Percentiles rank a stretch among this genome's conserved stretches.
Evolutionary conservation across 2,797 vertebrate genomes (phyloP).

Genomic region (Acrossocheilus wenchowensis): DNA sequence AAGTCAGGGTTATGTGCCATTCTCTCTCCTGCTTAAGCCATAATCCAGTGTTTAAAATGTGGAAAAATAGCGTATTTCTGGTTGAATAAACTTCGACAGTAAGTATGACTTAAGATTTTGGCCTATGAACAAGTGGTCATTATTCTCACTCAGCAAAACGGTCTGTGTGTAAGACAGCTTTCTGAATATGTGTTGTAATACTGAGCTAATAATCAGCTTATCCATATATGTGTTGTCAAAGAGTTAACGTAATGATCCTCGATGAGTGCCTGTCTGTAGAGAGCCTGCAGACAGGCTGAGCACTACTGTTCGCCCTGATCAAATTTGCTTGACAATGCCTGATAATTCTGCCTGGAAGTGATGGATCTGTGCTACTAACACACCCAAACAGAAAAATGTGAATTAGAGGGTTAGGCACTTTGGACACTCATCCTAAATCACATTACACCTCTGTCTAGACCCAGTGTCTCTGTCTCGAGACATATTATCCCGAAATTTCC

Average conservation of each 20-base stretch:
- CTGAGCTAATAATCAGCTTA: conserved; percentile 37
- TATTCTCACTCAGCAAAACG: conserved; percentile 13
- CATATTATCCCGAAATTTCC: conserved; percentile 64
- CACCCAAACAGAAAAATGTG: conserved; percentile 58
- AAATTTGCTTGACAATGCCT: conserved; percentile 56
- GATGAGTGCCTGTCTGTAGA: conserved; percentile 48
- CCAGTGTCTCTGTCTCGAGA: conserved; percentile 66
- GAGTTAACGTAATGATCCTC: conserved; percentile 47
- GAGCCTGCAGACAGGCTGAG: conserved; percentile 57
- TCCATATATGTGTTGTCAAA: conserved; percentile 42
- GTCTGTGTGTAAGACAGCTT: conserved; percentile 23
- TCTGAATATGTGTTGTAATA: conserved; percentile 43
- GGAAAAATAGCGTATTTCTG: background rate
- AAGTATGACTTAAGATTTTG: background rate
- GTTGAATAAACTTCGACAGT: background rate
- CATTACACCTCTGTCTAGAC: conserved; percentile 69
- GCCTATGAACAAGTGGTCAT: conserved; percentile 8
- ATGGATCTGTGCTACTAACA: conserved; percentile 57
- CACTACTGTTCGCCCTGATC: conserved; percentile 58
- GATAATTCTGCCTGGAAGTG: conserved; percentile 62
- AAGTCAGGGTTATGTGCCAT: conserved; percentile 64
- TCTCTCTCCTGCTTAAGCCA: conserved; percentile 44
- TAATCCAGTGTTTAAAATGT: conserved; percentile 20
- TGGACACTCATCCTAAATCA: conserved; percentile 67
- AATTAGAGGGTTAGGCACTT: conserved; percentile 57